Evolutionary conservation across 2,797 vertebrate species (phyloP), one percentile per base, ranked within the genome.

Genomic region (Myoxocephalus aenaeus): DNA sequence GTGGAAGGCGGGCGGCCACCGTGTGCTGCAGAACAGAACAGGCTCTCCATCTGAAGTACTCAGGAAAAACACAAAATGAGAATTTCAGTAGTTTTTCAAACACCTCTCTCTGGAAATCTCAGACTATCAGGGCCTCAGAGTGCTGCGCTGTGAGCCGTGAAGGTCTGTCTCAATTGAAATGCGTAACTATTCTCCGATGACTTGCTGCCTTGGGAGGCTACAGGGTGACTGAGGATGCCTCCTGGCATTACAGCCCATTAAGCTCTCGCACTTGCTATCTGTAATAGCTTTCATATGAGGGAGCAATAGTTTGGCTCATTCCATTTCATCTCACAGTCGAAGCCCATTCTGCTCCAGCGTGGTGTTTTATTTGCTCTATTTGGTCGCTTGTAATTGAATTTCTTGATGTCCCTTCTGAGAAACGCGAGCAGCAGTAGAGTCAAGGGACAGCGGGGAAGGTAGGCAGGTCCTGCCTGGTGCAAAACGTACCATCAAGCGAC

Each of bases 311-410:
- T 77, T 76, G 80, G 63, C 44, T 89, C 87, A 80, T 90, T 91
- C 75, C 70, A 89, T 93, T 93, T 86, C 86, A 80, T 84, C 75
- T 81, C 68, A 50, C 84, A 84, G 86, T 62, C 46, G 77, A 87
- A 83, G 73, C 79, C 82, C 57, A 81, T 87, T 87, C 75, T 48
- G 32, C 62, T 73, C 65, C 67, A 29, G 0, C n/a, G 71, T 53
- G 57, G 46, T 72, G 66, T 87, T 87, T 89, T 85, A 88, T 90
- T 88, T 89, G 87, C 53, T 90, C 86, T 84, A 46, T 90, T 81
- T 87, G 67, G 81, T 50, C 79, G 79, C 75, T 80, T 68, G 73
- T 90, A 91, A 92, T 92, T 91, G 75, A 90, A 92, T 91, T 92
- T 86, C 75, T 87, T 80, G 68, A 76, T 70, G 82, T 82, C 38